These are phyloP conservation scores for Tinea semifulvella DNA, from an alignment of 2,888 invertebrate species.

Conservation along the genomic window DNA sequence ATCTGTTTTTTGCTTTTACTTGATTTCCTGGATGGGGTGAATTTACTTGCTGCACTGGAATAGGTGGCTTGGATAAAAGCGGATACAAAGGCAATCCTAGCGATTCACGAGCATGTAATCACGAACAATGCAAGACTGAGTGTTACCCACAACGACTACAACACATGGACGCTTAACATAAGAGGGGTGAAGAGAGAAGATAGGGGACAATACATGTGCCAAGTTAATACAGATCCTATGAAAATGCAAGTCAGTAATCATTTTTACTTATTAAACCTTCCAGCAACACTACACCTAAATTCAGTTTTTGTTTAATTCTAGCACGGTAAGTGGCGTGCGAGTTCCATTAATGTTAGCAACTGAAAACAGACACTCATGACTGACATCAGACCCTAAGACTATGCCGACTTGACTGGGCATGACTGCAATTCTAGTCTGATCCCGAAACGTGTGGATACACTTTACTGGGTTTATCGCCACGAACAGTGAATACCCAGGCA, in stretches of 20 bases:
- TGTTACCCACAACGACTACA: conserved; percentile 91
- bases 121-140: conserved; percentile 90
- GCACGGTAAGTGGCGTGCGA: no score
- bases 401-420: no score
- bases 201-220: conserved; percentile 92
- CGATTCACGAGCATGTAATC: conserved; percentile 93
- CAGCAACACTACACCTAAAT: no score
- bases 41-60: conserved; percentile 20
- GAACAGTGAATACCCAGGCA: no score
- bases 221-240: conserved; percentile 95
- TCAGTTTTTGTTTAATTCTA: no score
- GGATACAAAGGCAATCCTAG: conserved; percentile 91
- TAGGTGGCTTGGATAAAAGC: conserved; percentile 97
- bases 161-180: conserved; percentile 93
- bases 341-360: no score
- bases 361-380: no score
- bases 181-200: conserved; percentile 86
- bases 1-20: background rate
- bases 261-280: background rate
- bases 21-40: background rate
- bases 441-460: no score
- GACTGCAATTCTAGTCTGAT: no score
- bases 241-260: conserved; percentile 82
- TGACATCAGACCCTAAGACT: no score
- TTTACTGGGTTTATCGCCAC: no score